Evolutionary conservation across 92 coral and sea anemone species (phyloP), one percentile per base, ranked within the genome.

Genomic region (Montipora capitata): DNA sequence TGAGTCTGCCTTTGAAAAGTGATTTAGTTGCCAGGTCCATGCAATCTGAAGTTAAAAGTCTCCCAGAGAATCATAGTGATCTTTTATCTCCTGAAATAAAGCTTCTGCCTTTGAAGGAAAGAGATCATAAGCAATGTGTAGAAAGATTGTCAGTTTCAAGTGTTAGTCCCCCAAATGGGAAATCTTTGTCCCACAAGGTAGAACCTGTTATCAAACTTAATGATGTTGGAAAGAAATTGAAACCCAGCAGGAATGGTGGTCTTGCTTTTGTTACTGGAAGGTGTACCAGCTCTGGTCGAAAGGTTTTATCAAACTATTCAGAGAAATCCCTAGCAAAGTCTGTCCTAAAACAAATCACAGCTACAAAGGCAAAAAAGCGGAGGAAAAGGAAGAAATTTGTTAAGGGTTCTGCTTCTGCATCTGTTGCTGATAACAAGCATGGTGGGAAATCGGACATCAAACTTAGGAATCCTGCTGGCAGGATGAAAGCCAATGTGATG

Each of bases 271-370:
- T 43, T 7, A 18, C 77, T 45, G 85, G 43, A 40, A 66, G 77
- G 18, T 51, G 39, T 18, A 69, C 77, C 38, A 39, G 39, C 20
- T 81, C 68, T 69, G 85, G 85, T 11, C 67, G 85, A 12, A 68
- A 61, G 71, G 16, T 69, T 52, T 48, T 58, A 7, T 54, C 74
- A 52, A 69, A 68, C 85, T 81, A 81, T 40, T 54, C 67, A 51
- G 85, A 81, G 13, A 68, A 81, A 39, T 39, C 76, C 12, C 85
- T 81, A 27, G 68, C 76, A 15, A 68, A 81, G 67, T 16, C 75
- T 70, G 44, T 48, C 38, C 8, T 56, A 38, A 52, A 18, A 54
- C 16, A 74, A 12, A 48, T 74, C n/a, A 8, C 16, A 68, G 16
- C 62, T 1, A 42, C 77, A 13, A n/a, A n/a, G 68, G 20, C 4